Conservation (phyloP, 2,888 invertebrate genomes). For the Criorhina ranunculi region DNA sequence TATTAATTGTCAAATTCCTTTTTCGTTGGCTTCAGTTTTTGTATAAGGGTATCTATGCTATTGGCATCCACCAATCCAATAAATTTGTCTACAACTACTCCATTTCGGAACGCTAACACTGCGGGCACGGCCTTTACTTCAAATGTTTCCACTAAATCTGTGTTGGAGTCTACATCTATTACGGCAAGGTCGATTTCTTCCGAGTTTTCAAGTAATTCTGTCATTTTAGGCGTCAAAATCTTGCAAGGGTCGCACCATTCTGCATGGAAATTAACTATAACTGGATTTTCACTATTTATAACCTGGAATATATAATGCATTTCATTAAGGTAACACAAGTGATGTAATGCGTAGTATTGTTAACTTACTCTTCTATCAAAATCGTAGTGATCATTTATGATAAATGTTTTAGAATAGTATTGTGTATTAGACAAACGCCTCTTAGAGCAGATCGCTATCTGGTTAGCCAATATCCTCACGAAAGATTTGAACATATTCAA, state of each 20-base stretch:
- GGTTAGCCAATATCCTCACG: constrained; percentile 15
- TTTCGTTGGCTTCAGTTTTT: constrained; percentile 85
- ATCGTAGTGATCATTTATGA: constrained; percentile 90
- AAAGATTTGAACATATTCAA: constrained; percentile 21
- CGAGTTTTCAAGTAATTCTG: constrained; percentile 90
- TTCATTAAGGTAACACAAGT: neutral
- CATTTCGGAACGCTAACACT: constrained; percentile 91
- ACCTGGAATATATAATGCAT: constrained; percentile 84
- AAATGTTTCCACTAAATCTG: constrained; percentile 92
- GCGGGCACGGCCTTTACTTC: constrained; percentile 92
- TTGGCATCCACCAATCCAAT: constrained; percentile 93
- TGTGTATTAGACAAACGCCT: constrained; percentile 81
- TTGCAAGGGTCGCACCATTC: constrained; percentile 97
- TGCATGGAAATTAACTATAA: constrained; percentile 96
- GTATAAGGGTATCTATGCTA: constrained; percentile 92
- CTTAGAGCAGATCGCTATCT: constrained; percentile 78
- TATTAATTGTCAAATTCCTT: constrained; percentile 9
- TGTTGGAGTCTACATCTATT: constrained; percentile 92
- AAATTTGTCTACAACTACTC: constrained; percentile 93
- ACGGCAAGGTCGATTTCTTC: constrained; percentile 91
- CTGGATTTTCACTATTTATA: constrained; percentile 92
- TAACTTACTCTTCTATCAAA: constrained; percentile 89
- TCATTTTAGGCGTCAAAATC: constrained; percentile 92
- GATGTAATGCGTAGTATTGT: neutral
- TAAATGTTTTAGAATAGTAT: constrained; percentile 81